Percentiles rank a stretch among this genome's conserved stretches.
phyloP scores from a whole-genome alignment of 2,797 vertebrate genomes.

The Acipenser ruthenus region DNA sequence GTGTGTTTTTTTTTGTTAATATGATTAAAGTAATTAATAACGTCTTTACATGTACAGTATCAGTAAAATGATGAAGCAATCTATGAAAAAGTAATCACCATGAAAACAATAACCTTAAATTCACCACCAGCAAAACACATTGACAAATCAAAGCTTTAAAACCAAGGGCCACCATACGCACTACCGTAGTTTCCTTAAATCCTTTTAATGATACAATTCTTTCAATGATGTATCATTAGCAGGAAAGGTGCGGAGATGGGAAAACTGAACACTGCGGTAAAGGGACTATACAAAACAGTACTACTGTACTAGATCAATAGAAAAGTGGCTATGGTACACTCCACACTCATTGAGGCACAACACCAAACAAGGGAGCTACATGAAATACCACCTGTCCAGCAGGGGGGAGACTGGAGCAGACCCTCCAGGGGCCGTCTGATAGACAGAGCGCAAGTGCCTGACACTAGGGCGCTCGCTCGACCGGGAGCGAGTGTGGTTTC shows the following conservation, averaged over 20 bases:
- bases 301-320: background rate
- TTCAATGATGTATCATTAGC: slow-evolving; percentile 24
- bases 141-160: no score
- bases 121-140: no score
- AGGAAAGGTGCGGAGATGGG: slow-evolving; percentile 29
- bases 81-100: no score
- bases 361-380: slow-evolving; percentile 47
- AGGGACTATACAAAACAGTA: background rate
- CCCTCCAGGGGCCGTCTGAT: slow-evolving; percentile 58
- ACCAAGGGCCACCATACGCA: no score
- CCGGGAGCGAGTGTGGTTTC: slow-evolving; percentile 44
- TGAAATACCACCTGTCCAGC: slow-evolving; percentile 73
- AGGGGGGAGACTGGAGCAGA: slow-evolving; percentile 68
- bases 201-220: no score
- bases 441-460: slow-evolving; percentile 64
- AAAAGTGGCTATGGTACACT: background rate
- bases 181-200: no score
- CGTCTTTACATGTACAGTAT: no score
- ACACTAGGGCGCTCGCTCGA: slow-evolving; percentile 50
- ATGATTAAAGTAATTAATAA: no score
- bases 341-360: slow-evolving; percentile 39
- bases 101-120: no score
- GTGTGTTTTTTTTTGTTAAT: no score
- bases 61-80: no score
- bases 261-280: slow-evolving; percentile 23